phyloP scores from a whole-genome alignment of 2,888 invertebrate genomes.

The Cerceris ruficornis region DNA sequence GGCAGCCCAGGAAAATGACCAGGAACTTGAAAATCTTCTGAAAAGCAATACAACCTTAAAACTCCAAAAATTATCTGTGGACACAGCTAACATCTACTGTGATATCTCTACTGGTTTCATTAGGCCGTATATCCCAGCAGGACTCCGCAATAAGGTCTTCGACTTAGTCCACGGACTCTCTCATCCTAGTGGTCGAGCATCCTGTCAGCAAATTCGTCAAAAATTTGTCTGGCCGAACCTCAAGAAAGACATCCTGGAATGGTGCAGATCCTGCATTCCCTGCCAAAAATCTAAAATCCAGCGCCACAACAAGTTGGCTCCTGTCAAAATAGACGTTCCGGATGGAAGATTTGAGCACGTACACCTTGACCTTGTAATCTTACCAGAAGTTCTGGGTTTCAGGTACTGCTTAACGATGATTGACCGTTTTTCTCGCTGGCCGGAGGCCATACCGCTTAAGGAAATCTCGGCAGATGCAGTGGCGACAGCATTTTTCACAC shows the following conservation, averaged over 20 bases:
- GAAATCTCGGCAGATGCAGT: neutral
- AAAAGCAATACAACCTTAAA: neutral
- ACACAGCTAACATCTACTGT: neutral
- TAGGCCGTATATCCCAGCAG: neutral
- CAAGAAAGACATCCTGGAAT: neutral
- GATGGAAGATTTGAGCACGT: conserved; percentile 7
- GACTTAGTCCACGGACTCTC: too few relatives aligned
- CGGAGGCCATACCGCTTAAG: neutral
- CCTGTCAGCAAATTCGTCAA: too few relatives aligned
- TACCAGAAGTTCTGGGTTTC: neutral
- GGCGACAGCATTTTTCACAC: conserved; percentile 24
- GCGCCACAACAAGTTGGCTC: neutral
- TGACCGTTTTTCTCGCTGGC: conserved; percentile 3
- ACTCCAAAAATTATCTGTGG: too few relatives aligned
- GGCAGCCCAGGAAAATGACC: neutral
- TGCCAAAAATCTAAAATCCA: conserved; percentile 21
- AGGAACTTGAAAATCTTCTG: neutral
- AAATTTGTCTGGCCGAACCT: too few relatives aligned
- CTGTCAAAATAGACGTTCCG: neutral
- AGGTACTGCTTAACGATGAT: neutral
- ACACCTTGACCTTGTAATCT: conserved; percentile 5
- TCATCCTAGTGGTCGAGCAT: too few relatives aligned
- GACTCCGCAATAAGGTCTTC: too few relatives aligned
- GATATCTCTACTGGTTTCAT: neutral
- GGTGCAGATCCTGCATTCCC: conserved; percentile 7